These are phyloP conservation scores for Cynocephalus volans DNA, from an alignment of 2,113 vertebrate species.

Conservation along the genomic window DNA sequence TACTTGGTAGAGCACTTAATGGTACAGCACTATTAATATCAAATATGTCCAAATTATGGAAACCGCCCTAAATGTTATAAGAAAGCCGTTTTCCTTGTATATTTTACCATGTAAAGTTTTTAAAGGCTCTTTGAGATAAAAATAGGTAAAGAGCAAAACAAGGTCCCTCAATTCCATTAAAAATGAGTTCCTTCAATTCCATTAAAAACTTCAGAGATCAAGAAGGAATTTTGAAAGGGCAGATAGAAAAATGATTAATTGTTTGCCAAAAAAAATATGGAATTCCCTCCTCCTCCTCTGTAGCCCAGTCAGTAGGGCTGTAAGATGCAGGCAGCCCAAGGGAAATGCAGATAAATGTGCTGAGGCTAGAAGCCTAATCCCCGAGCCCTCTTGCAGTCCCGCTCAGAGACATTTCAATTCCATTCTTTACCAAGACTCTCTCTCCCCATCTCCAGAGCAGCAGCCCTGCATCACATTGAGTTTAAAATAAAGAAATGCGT, in stretches of 20 bases:
- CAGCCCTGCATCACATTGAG: conserved; percentile 60
- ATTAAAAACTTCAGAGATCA: conserved; percentile 58
- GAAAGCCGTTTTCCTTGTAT: background rate
- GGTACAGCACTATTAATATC: background rate
- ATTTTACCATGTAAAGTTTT: conserved; percentile 9
- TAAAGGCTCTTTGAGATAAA: conserved; percentile 41
- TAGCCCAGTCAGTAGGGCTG: background rate
- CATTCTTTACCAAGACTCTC: background rate
- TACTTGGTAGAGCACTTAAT: background rate
- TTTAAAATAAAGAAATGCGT: conserved; percentile 72
- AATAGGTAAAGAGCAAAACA: conserved; percentile 39
- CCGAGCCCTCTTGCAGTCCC: conserved; percentile 9
- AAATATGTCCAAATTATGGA: background rate
- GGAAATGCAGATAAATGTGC: background rate
- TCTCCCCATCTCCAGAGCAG: conserved; percentile 41
- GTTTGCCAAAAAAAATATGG: conserved; percentile 43
- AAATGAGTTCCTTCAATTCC: conserved; percentile 38
- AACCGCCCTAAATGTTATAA: background rate
- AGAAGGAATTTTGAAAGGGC: conserved; percentile 62
- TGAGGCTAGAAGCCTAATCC: background rate
- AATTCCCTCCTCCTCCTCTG: conserved; percentile 50
- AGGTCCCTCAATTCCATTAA: conserved; percentile 39
- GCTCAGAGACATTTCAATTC: background rate
- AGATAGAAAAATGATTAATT: conserved; percentile 73
- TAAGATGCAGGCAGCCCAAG: background rate